Evolutionary conservation across 2,888 invertebrate genomes (phyloP).

Genomic region (Limnephilus marmoratus): DNA sequence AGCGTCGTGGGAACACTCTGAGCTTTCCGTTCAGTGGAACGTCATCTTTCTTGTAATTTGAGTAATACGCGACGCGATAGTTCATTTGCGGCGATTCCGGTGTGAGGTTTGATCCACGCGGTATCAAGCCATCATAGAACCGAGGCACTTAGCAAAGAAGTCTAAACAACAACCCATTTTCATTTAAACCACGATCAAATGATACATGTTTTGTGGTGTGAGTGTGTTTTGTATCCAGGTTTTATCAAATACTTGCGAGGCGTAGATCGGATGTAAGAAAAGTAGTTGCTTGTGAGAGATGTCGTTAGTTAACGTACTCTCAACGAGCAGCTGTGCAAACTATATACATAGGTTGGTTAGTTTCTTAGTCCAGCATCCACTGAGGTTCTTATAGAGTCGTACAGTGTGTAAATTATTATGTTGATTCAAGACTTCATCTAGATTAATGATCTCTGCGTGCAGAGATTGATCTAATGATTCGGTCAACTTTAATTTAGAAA

Average conservation of each 20-base stretch:
- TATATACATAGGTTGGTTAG: neutral
- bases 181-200: neutral
- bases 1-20: neutral
- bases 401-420: neutral
- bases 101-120: neutral
- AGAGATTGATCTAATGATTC: conserved; percentile 10
- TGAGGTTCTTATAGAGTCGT: neutral
- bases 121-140: neutral
- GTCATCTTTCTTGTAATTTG: neutral
- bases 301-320: neutral
- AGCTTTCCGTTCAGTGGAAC: neutral
- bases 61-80: conserved; percentile 22
- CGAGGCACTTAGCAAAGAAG: conserved; percentile 12
- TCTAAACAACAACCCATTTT: neutral
- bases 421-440: conserved; percentile 40
- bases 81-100: conserved; percentile 40
- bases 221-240: neutral
- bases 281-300: conserved; percentile 7
- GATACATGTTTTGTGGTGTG: neutral
- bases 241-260: neutral
- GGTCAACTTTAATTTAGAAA: neutral
- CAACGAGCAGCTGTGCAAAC: conserved; percentile 4
- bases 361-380: neutral
- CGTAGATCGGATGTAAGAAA: conserved; percentile 42
- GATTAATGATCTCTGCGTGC: conserved; percentile 51